Evolutionary conservation across 2,888 invertebrate genomes (phyloP).

Genomic region (Limnephilus lunatus): DNA sequence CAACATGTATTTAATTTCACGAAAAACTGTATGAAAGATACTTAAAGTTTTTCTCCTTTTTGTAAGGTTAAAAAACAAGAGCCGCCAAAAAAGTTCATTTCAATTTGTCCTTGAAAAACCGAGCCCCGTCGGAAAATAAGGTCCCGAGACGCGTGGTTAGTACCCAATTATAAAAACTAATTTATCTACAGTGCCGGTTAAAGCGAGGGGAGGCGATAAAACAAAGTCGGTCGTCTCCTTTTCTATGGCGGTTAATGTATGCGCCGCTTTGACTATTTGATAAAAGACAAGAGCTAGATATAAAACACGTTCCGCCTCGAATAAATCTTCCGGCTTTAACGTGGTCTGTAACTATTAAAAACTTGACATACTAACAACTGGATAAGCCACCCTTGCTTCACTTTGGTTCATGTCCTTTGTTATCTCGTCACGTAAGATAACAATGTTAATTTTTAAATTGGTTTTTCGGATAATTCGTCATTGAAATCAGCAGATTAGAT

Average conservation of each 20-base stretch:
- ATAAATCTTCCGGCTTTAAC: conserved; percentile 33
- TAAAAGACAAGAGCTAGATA: conserved; percentile 43
- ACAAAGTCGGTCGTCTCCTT: conserved; percentile 35
- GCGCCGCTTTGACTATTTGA: conserved; percentile 46
- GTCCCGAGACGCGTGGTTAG: conserved; percentile 62
- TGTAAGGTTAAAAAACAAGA: background rate
- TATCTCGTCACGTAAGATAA: background rate
- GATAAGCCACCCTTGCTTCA: background rate
- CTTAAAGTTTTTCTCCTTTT: background rate
- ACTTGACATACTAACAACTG: background rate
- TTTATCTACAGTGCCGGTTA: conserved; percentile 54
- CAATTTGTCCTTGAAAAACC: conserved; percentile 36
- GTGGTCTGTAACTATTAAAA: conserved; percentile 9
- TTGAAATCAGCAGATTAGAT: background rate
- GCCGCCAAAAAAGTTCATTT: conserved; percentile 14
- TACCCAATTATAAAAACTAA: conserved; percentile 65
- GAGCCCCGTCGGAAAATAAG: conserved; percentile 55
- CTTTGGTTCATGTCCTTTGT: background rate
- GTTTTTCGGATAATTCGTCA: background rate
- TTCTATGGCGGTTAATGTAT: conserved; percentile 39
- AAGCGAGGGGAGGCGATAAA: conserved; percentile 46
- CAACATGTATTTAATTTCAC: background rate
- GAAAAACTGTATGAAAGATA: background rate
- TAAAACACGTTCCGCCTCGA: conserved; percentile 38
- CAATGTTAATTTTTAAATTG: background rate